Evolutionary conservation across 2,888 invertebrate species (phyloP).

Genomic region (Ephialtes manifestator): DNA sequence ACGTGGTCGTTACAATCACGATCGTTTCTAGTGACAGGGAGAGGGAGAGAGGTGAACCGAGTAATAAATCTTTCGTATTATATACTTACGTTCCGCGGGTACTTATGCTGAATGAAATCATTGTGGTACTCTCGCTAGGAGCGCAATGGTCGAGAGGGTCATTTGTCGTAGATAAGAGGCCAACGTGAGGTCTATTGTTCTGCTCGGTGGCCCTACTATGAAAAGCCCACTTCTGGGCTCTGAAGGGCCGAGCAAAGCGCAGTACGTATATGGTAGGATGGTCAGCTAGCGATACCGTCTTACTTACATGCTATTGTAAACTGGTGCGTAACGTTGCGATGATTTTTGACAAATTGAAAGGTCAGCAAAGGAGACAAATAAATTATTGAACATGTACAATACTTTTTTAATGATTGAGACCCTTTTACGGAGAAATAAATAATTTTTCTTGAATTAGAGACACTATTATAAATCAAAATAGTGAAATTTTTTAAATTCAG

Average conservation of each 20-base stretch:
- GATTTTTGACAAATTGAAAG: conserved; percentile 30
- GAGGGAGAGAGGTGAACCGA: not conserved
- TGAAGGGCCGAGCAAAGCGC: conserved; percentile 1
- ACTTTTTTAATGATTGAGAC: too few relatives aligned
- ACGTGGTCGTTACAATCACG: conserved; percentile 13
- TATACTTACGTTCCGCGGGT: not conserved
- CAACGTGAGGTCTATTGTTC: conserved; percentile 14
- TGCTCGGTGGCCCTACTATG: conserved; percentile 6
- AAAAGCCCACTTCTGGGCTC: not conserved
- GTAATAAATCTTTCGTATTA: conserved; percentile 17
- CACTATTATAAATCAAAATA: too few relatives aligned
- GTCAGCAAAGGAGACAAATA: not conserved
- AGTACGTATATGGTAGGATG: not conserved
- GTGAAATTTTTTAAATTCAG: too few relatives aligned
- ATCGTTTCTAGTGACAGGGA: not conserved
- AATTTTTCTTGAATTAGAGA: too few relatives aligned
- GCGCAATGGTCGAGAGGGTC: not conserved
- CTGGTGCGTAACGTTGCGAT: not conserved
- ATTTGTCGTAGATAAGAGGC: conserved; percentile 8
- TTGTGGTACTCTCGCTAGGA: not conserved
- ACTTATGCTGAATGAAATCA: conserved; percentile 9
- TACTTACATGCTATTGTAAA: conserved; percentile 18
- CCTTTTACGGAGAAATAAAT: too few relatives aligned
- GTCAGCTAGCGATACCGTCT: not conserved
- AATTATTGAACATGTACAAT: too few relatives aligned